phyloP scores from a whole-genome alignment of 1,140 invertebrate species.

The Aradophagus sp. region DNA sequence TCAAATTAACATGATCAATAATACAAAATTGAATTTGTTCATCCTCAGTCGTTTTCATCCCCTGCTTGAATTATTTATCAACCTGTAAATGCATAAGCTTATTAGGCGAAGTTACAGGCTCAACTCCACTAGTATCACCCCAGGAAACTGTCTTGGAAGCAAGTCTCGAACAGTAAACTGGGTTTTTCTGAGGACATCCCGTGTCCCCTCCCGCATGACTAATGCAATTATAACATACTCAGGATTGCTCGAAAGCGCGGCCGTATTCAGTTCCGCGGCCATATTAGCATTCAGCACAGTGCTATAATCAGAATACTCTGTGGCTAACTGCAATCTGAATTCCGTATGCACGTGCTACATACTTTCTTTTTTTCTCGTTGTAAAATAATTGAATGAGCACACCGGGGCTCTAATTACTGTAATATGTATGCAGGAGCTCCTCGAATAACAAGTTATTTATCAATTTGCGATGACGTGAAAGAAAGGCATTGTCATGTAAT shows the following conservation, averaged over 20 bases:
- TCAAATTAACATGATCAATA: too few relatives aligned
- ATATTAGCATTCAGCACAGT: conserved; percentile 11
- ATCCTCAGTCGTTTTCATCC: too few relatives aligned
- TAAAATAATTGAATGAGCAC: not conserved
- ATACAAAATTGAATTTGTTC: too few relatives aligned
- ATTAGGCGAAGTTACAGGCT: too few relatives aligned
- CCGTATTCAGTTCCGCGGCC: not conserved
- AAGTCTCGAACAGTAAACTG: not conserved
- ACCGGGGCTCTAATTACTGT: not conserved
- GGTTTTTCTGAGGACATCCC: too few relatives aligned
- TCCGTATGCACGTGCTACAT: not conserved
- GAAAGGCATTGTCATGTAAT: too few relatives aligned
- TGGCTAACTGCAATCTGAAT: not conserved
- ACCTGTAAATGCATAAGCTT: too few relatives aligned
- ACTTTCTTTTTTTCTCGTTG: not conserved
- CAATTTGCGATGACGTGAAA: too few relatives aligned
- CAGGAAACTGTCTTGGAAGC: not conserved
- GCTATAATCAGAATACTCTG: conserved; percentile 6
- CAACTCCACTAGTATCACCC: too few relatives aligned
- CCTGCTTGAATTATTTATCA: too few relatives aligned
- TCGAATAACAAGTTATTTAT: too few relatives aligned
- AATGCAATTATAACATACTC: conserved; percentile 13
- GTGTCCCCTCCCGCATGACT: not conserved
- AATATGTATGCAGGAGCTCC: not conserved
- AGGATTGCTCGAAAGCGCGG: not conserved